Base-by-base conservation (phyloP, 2,888 invertebrate species). In the Andricus curvator region DNA sequence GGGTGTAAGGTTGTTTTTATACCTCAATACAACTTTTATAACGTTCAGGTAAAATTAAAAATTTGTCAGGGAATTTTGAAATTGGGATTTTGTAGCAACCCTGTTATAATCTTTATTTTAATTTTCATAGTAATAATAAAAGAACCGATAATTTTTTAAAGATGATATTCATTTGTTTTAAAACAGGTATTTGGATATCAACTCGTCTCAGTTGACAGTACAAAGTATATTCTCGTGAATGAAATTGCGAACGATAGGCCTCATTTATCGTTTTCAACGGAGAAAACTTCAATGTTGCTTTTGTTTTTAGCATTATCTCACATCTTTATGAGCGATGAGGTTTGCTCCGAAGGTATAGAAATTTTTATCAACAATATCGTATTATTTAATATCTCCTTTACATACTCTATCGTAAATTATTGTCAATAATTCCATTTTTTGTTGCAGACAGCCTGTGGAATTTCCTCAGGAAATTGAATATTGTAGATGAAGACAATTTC, bases 141-240 rank as follows among this genome's bases (percentile, higher is more conserved):
- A 68, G 25, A 66, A 33, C 37, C 51, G 25, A 11, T 48, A 20
- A 76, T 44, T 66, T 64, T 67, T 62, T 20, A 44, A 48, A 20
- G 1, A 76, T 9, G 1, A n/a, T 22, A 15, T 65, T 13, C n/a
- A 85, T 88, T 74, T 89, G 79, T 83, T 90, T 90, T 68, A 80
- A 78, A 41, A 74, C 85, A 95, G 94, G 89, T 94, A 0, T 94
- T 94, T 86, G 94, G 94, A 8, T 94, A 93, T 83, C 93, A 93
- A 78, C 82, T 95, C 11, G 88, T 94, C 0, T 93, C 94, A 85
- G 87, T 93, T 2, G 93, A 93, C 60, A 85, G 41, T 41, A 86
- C 83, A 68, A 92, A 90, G 77, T 89, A 85, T n/a, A 88, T 92
- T 41, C 20, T 92, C 11, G 81, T 84, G 8, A 92, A 92, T 44